These are phyloP conservation scores for Ellobius talpinus DNA, from an alignment of 2,113 vertebrate species.

Conservation along the genomic window DNA sequence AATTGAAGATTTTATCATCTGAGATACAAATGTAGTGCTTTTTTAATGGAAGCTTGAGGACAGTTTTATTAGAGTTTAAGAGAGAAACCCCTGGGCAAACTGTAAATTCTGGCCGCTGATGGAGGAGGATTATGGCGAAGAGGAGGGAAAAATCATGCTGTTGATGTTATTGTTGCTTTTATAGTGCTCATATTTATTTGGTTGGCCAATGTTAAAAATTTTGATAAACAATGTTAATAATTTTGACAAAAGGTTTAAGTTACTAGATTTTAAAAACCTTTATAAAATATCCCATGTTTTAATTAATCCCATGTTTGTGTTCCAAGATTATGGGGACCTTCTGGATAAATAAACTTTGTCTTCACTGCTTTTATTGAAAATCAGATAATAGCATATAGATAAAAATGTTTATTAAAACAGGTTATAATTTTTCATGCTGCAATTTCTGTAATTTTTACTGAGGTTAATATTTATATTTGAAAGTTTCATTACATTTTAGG, in stretches of 20 bases:
- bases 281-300: slow-evolving; percentile 13
- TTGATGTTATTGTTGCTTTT: neutral
- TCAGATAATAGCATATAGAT: slow-evolving; percentile 15
- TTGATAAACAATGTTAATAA: neutral
- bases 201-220: slow-evolving; percentile 31
- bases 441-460: neutral
- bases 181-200: slow-evolving; percentile 39
- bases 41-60: neutral
- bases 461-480: slow-evolving; percentile 7
- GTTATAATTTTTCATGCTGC: neutral
- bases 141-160: neutral
- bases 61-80: neutral
- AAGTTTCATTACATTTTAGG: slow-evolving; percentile 25
- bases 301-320: neutral
- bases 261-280: neutral
- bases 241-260: slow-evolving; percentile 43
- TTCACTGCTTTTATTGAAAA: slow-evolving; percentile 23
- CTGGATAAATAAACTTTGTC: neutral
- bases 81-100: neutral
- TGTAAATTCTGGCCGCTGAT: neutral
- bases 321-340: neutral
- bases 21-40: slow-evolving; percentile 46
- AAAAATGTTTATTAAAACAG: slow-evolving; percentile 58
- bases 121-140: neutral
- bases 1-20: slow-evolving; percentile 57